Evolutionary conservation across 2,797 vertebrate species (phyloP).

Genomic region (Yasuhikotakia modesta): DNA sequence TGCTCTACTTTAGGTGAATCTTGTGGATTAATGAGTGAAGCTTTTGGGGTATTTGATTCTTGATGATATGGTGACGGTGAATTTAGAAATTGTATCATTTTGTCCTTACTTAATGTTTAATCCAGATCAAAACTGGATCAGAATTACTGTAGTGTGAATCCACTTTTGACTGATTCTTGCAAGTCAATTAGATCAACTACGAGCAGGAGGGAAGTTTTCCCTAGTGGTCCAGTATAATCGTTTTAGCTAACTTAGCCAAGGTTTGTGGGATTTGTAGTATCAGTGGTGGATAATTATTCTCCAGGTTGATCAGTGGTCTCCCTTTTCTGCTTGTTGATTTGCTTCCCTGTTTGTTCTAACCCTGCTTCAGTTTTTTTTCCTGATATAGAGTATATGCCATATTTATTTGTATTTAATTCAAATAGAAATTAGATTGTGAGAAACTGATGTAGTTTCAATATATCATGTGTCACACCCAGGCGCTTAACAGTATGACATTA

Average conservation of each 20-base stretch:
- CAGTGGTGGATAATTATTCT: constrained; percentile 29
- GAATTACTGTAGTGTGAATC: constrained; percentile 19
- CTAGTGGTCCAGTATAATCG: constrained; percentile 43
- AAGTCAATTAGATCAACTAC: constrained; percentile 9
- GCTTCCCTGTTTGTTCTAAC: constrained; percentile 55
- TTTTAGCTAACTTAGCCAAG: constrained; percentile 39
- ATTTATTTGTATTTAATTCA: not conserved
- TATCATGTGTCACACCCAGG: not conserved
- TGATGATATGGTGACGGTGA: constrained; percentile 27
- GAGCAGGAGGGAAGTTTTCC: constrained; percentile 56
- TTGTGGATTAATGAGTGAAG: constrained; percentile 45
- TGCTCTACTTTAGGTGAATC: constrained; percentile 39
- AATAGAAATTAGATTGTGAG: not conserved
- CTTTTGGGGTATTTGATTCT: constrained; percentile 17
- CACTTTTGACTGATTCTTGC: not conserved
- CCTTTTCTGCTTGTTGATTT: constrained; percentile 26
- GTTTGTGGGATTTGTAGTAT: constrained; percentile 57
- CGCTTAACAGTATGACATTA: not conserved
- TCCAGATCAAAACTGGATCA: constrained; percentile 19
- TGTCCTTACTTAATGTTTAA: not conserved
- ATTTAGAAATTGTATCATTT: not conserved
- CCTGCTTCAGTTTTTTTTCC: constrained; percentile 23
- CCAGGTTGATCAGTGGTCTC: constrained; percentile 43
- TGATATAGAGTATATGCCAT: constrained; percentile 1
- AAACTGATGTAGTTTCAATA: not conserved